These are phyloP conservation scores for Odontomyia ornata DNA, from an alignment of 2,888 invertebrate genomes.

Conservation along the genomic window DNA sequence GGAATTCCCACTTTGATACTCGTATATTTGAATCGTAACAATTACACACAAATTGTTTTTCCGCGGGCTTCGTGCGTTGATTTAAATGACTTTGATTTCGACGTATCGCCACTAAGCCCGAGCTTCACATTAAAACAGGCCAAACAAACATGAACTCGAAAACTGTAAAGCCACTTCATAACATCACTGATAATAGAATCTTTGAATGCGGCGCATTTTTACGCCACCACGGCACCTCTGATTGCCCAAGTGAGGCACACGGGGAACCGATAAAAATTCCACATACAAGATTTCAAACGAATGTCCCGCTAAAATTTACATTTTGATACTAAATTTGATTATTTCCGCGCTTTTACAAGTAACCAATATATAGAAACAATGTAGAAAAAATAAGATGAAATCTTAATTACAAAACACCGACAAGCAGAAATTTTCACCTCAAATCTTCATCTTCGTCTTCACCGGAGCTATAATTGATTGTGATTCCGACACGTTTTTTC, in stretches of 20 bases:
- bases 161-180: not conserved
- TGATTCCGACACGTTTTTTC: constrained; percentile 66
- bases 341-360: too few species aligned
- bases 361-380: too few species aligned
- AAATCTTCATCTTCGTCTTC: constrained; percentile 61
- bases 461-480: constrained; percentile 66
- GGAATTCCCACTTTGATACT: constrained; percentile 24
- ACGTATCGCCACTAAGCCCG: not conserved
- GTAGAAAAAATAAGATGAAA: too few species aligned
- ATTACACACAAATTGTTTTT: not conserved
- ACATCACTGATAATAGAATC: constrained; percentile 24
- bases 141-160: not conserved
- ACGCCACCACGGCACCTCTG: constrained; percentile 49
- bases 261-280: too few species aligned
- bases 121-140: not conserved
- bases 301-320: too few species aligned
- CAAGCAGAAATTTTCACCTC: constrained; percentile 22
- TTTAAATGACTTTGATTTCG: constrained; percentile 3
- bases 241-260: not conserved
- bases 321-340: too few species aligned
- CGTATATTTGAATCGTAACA: not conserved
- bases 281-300: too few species aligned
- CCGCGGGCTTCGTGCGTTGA: not conserved
- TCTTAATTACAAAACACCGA: too few species aligned
- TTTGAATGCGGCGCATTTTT: constrained; percentile 16